These are phyloP conservation scores for Cristatella mucedo DNA, from an alignment of 2,888 invertebrate genomes.

Conservation along the genomic window DNA sequence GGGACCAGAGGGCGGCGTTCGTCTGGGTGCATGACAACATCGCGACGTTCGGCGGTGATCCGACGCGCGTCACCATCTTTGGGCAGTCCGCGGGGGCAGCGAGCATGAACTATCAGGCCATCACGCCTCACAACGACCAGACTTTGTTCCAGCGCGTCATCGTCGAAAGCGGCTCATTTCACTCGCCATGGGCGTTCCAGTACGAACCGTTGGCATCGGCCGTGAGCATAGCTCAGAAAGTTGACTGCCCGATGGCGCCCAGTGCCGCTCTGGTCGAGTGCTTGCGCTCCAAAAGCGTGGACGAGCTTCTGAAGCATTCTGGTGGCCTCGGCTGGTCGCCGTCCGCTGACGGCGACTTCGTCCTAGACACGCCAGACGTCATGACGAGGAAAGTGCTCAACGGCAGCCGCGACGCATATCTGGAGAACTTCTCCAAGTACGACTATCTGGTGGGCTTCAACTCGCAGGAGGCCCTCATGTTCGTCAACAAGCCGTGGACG, in stretches of 20 bases:
- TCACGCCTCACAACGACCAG: constrained; percentile 14
- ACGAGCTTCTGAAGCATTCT: neutral
- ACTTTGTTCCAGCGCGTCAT: neutral
- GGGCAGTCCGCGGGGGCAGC: constrained; percentile 21
- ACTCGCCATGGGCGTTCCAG: too few species aligned
- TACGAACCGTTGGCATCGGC: too few species aligned
- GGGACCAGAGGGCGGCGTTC: constrained; percentile 20
- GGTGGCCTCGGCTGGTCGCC: neutral
- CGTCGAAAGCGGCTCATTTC: constrained; percentile 1
- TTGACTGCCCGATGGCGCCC: too few species aligned
- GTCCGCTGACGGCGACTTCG: neutral
- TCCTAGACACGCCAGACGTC: neutral
- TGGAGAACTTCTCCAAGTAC: neutral
- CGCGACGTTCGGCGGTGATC: constrained; percentile 17
- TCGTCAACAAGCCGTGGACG: neutral
- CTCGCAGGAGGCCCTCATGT: constrained; percentile 5
- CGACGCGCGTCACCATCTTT: constrained; percentile 16
- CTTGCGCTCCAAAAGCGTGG: neutral
- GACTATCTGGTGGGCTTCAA: constrained; percentile 5
- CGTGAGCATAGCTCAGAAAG: too few species aligned
- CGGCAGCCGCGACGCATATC: neutral
- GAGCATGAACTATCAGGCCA: constrained; percentile 16
- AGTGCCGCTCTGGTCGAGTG: neutral
- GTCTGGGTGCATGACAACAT: constrained; percentile 20
- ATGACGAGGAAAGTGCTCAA: neutral